Percentiles rank a stretch among this genome's conserved stretches.
Conservation (phyloP, 1,140 invertebrate species). For the Diploscapter pachys region DNA sequence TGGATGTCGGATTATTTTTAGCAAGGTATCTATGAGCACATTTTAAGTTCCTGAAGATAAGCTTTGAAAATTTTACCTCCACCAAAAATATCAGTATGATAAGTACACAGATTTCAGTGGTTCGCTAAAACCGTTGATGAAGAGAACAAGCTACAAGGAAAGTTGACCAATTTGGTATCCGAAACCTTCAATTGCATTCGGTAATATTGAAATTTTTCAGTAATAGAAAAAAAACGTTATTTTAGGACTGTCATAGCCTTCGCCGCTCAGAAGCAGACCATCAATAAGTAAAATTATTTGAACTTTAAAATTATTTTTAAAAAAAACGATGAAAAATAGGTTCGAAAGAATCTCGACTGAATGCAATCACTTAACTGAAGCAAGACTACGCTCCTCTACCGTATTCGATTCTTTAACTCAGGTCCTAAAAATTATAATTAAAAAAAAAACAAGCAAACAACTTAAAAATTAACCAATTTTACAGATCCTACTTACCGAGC, state of each 20-base stretch:
- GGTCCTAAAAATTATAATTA: slow-evolving; percentile 21
- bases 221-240: too few relatives aligned
- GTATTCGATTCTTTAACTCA: slow-evolving; percentile 55
- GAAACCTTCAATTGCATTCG: slow-evolving; percentile 56
- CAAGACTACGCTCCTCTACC: slow-evolving; percentile 50
- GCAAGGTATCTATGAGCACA: slow-evolving; percentile 42
- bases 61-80: too few relatives aligned
- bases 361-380: slow-evolving; percentile 48
- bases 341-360: slow-evolving; percentile 50
- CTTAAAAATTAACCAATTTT: background rate
- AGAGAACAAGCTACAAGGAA: slow-evolving; percentile 46
- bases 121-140: slow-evolving; percentile 55
- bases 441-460: background rate
- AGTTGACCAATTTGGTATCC: slow-evolving; percentile 53
- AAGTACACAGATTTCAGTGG: slow-evolving; percentile 45
- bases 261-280: slow-evolving; percentile 52
- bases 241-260: slow-evolving; percentile 49
- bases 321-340: slow-evolving; percentile 33
- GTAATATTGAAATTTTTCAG: too few relatives aligned
- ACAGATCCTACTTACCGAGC: slow-evolving; percentile 47
- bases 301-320: slow-evolving; percentile 41
- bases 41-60: too few relatives aligned
- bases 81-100: slow-evolving; percentile 2
- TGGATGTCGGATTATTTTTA: slow-evolving; percentile 51
- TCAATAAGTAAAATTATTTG: slow-evolving; percentile 43